Conservation (phyloP, 2,113 vertebrate species). For the Pomatorhinus ruficollis region DNA sequence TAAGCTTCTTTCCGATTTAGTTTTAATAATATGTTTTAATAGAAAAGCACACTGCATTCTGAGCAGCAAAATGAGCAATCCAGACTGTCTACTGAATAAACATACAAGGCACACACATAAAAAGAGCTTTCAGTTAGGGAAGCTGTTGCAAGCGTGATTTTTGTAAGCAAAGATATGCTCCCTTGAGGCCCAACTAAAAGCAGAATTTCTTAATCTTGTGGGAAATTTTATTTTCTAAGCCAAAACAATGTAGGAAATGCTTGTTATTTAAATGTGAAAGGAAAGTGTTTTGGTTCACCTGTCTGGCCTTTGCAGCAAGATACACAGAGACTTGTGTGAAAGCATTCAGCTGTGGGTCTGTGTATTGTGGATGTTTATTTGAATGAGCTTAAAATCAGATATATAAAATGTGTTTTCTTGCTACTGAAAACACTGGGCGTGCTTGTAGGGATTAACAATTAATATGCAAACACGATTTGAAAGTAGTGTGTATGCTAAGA, state of each 20-base stretch:
- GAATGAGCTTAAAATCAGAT: background rate
- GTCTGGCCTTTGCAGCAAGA: slow-evolving; percentile 22
- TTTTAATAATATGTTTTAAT: slow-evolving; percentile 55
- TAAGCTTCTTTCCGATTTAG: slow-evolving; percentile 35
- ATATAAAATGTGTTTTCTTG: background rate
- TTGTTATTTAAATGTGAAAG: slow-evolving; percentile 33
- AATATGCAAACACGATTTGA: background rate
- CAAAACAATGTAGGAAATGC: slow-evolving; percentile 15
- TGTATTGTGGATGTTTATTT: background rate
- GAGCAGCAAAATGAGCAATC: slow-evolving; percentile 45
- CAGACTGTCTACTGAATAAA: slow-evolving; percentile 54
- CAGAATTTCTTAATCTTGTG: slow-evolving; percentile 53
- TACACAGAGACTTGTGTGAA: background rate
- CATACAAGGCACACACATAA: background rate
- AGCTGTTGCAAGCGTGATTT: slow-evolving; percentile 8
- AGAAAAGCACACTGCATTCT: slow-evolving; percentile 21
- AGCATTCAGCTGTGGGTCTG: background rate
- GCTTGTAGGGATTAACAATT: background rate
- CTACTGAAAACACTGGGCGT: background rate
- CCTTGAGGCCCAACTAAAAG: slow-evolving; percentile 43
- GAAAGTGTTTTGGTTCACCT: slow-evolving; percentile 31
- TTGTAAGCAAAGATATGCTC: slow-evolving; percentile 44
- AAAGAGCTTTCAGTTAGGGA: slow-evolving; percentile 57
- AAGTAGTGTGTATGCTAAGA: background rate
- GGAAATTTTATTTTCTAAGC: slow-evolving; percentile 52